Evolutionary conservation across 2,888 invertebrate species (phyloP).

Genomic region (Congeria kusceri): DNA sequence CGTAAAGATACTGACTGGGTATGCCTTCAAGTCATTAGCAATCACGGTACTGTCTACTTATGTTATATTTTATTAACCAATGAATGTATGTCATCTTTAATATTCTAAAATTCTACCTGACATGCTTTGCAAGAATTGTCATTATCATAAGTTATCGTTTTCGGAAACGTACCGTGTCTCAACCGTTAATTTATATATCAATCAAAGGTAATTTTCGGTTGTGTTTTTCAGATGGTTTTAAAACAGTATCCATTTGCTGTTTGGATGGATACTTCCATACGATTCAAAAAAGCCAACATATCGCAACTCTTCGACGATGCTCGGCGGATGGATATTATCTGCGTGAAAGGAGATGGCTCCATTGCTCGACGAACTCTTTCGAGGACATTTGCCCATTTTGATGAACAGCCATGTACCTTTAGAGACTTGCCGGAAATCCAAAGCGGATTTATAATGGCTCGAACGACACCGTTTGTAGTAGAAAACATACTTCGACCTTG

Average conservation of each 20-base stretch:
- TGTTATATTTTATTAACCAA: not conserved
- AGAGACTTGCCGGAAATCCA: not conserved
- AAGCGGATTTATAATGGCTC: not conserved
- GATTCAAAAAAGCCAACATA: not conserved
- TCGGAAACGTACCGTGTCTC: no score
- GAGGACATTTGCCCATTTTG: not conserved
- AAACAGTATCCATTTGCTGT: not conserved
- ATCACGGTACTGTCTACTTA: not conserved
- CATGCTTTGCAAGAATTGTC: no score
- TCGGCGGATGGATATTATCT: not conserved
- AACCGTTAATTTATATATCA: no score
- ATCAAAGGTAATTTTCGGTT: no score
- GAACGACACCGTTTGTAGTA: not conserved
- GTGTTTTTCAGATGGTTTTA: not conserved
- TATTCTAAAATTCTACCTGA: no score
- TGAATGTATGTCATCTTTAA: not conserved
- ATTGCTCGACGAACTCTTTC: not conserved
- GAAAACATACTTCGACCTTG: not conserved
- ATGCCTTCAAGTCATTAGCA: conserved; percentile 14
- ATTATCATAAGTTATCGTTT: no score
- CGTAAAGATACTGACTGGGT: conserved; percentile 7
- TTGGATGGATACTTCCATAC: not conserved
- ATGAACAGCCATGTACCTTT: not conserved
- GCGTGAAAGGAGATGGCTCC: not conserved
- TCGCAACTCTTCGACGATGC: not conserved